phyloP scores from a whole-genome alignment of 2,888 invertebrate genomes.

The Agriotes lineatus region DNA sequence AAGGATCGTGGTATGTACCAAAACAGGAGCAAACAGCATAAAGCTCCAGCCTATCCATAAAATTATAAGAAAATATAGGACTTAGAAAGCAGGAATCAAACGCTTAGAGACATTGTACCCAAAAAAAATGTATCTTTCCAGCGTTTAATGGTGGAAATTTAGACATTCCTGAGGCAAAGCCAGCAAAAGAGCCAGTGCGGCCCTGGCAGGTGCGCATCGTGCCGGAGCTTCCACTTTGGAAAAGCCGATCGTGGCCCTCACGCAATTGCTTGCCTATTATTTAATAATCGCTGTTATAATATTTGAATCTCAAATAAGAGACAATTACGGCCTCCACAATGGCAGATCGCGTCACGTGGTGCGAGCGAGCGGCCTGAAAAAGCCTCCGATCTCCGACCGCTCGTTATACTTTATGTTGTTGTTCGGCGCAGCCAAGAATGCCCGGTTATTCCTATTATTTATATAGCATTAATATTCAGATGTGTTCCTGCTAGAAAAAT shows the following conservation, averaged over 20 bases:
- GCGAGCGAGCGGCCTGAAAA: constrained; percentile 2
- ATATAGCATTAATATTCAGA: constrained; percentile 32
- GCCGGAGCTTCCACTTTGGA: neutral
- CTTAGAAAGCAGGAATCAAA: too few relatives aligned
- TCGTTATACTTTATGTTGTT: constrained; percentile 32
- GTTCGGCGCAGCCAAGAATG: constrained; percentile 22
- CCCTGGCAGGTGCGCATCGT: too few relatives aligned
- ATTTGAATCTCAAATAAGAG: constrained; percentile 11
- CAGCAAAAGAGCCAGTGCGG: too few relatives aligned
- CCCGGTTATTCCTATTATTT: constrained; percentile 30
- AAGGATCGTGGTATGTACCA: too few relatives aligned
- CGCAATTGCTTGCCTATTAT: neutral
- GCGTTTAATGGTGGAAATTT: too few relatives aligned
- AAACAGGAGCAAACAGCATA: too few relatives aligned
- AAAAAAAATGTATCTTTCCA: too few relatives aligned
- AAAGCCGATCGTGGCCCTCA: neutral
- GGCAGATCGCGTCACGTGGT: constrained; percentile 1
- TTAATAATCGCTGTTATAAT: constrained; percentile 8
- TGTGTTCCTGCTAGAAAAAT: constrained; percentile 21
- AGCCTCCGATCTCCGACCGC: constrained; percentile 28
- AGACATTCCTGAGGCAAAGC: too few relatives aligned
- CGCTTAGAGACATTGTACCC: too few relatives aligned
- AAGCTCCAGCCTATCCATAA: too few relatives aligned
- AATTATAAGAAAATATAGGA: too few relatives aligned
- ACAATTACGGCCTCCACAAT: neutral